Evolutionary conservation across 2,113 vertebrate species (phyloP), one percentile per base, ranked within the genome.

Genomic region (Syngnathoides biaculeatus): DNA sequence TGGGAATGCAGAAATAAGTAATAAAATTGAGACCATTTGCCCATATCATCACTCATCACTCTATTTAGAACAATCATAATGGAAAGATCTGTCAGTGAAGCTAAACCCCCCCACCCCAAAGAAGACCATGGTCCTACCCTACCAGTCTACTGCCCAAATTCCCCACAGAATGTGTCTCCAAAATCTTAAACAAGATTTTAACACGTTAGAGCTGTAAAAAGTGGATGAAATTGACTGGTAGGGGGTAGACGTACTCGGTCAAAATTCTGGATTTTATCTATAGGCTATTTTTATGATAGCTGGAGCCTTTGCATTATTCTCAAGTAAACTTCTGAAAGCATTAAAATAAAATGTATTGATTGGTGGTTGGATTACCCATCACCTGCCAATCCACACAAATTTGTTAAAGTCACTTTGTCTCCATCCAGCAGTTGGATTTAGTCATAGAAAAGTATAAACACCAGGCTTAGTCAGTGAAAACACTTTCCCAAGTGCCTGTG

Each of bases 351-450:
- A 77, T 71, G 73, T 81, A 87, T 89, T 83, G 88, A 92, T 89
- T 73, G 67, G 68, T 63, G 78, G 77, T 78, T 63, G 78, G 79
- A 88, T 76, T 79, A 77, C 43, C 38, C 61, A 10, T 55, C 68
- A 75, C 82, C 75, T 82, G 83, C 88, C 89, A 84, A 85, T 89
- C n/a, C n/a, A 86, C 68, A 19, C 66, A 82, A 85, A 90, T 92
- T 84, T 87, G 81, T 79, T 67, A 84, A 87, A 90, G 85, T 85
- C 88, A 89, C 77, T 74, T 53, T 8, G 15, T 65, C 74, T 84
- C 67, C 69, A 68, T 40, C 38, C 20, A 82, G 87, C 87, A 78
- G 81, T 86, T 90, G 88, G 87, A 86, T 85, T 68, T 78, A 86
- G 81, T 90, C 87, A 81, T 40, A 75, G 81, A 77, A 78, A 82